phyloP scores from a whole-genome alignment of 2,797 vertebrate species.

The Lepidocolaptes lacrymiger region DNA sequence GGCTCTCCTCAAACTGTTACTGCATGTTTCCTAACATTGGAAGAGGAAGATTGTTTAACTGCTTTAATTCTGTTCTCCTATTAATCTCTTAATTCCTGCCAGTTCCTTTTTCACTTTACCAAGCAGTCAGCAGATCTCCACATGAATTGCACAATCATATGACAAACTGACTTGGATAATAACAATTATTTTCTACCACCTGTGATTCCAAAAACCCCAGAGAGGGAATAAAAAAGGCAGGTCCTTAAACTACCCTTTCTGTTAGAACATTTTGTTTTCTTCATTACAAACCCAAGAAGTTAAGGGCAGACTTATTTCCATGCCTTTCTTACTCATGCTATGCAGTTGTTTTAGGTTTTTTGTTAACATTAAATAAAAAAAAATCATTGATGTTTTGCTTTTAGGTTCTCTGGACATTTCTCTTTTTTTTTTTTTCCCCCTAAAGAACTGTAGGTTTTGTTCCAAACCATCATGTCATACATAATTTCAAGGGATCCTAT shows the following conservation, averaged over 20 bases:
- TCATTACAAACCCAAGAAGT: background rate
- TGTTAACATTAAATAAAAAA: background rate
- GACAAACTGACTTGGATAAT: background rate
- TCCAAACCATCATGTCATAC: slow-evolving; percentile 33
- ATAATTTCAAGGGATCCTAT: background rate
- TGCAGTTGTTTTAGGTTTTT: background rate
- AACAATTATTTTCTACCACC: background rate
- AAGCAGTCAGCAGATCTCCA: slow-evolving; percentile 6
- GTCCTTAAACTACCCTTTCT: background rate
- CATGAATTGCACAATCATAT: background rate
- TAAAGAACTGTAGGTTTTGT: background rate
- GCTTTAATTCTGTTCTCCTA: background rate
- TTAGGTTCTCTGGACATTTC: background rate
- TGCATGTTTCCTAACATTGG: background rate
- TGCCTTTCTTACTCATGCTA: background rate
- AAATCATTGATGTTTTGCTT: background rate
- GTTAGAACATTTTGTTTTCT: background rate
- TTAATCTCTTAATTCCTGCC: background rate
- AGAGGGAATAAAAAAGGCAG: background rate
- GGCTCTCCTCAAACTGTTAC: background rate
- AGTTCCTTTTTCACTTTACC: slow-evolving; percentile 23
- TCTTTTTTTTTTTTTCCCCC: background rate
- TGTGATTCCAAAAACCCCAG: background rate
- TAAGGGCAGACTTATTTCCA: background rate
- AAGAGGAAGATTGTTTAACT: background rate